Evolutionary conservation across 2,797 vertebrate genomes (phyloP).

Genomic region (Hirundo rustica): DNA sequence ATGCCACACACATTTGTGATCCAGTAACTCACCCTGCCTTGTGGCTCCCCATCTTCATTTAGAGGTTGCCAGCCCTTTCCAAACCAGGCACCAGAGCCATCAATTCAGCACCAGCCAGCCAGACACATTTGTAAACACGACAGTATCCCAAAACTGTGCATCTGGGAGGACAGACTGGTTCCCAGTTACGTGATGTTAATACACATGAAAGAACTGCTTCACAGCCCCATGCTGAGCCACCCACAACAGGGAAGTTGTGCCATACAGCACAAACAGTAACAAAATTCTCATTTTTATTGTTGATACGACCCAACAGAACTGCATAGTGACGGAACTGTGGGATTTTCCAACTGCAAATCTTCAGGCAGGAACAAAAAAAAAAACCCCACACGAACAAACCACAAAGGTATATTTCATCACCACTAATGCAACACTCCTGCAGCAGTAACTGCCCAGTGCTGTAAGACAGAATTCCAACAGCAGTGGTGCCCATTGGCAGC

Average conservation of each 20-base stretch:
- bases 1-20: neutral
- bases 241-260: neutral
- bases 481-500: neutral
- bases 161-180: neutral
- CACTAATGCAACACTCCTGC: neutral
- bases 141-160: neutral
- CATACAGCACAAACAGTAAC: neutral
- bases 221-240: neutral
- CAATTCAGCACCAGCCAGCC: neutral
- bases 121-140: neutral
- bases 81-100: neutral
- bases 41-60: neutral
- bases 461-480: neutral
- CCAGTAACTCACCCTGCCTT: neutral
- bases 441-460: neutral
- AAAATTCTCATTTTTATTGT: neutral
- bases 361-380: neutral
- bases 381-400: too few relatives aligned
- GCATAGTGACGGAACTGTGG: neutral
- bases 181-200: accelerated
- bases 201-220: neutral
- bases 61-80: neutral
- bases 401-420: neutral
- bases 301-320: neutral
- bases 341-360: neutral